phyloP scores from a whole-genome alignment of 2,888 invertebrate genomes.

The Gisinianus flammeolus region DNA sequence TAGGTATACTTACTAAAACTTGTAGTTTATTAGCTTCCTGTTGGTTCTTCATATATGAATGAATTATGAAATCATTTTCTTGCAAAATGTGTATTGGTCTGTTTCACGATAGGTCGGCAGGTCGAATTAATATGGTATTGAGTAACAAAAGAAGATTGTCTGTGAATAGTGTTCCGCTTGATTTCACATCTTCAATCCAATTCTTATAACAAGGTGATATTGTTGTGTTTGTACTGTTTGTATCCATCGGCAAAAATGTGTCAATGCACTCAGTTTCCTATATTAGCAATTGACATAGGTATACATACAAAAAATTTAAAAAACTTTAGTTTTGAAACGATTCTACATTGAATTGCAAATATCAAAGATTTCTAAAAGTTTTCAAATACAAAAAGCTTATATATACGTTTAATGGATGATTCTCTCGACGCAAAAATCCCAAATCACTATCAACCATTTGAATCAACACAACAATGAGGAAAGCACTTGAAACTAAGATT shows the following conservation, averaged over 20 bases:
- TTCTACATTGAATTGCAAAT: background rate
- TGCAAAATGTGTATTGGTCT: background rate
- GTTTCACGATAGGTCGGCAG: background rate
- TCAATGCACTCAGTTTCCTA: slow-evolving; percentile 14
- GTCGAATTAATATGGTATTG: slow-evolving; percentile 12
- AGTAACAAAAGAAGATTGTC: background rate
- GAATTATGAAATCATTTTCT: background rate
- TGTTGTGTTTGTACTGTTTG: background rate
- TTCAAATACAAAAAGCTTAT: too few relatives aligned
- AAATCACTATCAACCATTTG: background rate
- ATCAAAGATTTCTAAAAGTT: background rate
- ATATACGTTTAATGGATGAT: background rate
- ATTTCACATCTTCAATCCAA: slow-evolving; percentile 16
- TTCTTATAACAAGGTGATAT: background rate
- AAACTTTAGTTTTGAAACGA: background rate
- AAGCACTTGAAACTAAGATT: background rate
- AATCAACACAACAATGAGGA: background rate
- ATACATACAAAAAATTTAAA: background rate
- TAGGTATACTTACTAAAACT: background rate
- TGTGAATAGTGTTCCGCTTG: background rate
- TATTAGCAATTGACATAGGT: background rate
- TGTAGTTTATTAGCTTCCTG: background rate
- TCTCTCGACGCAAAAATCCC: background rate
- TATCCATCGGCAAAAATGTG: background rate
- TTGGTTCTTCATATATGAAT: background rate